phyloP scores from a whole-genome alignment of 2,888 invertebrate species.

The Creontiades dilutus region DNA sequence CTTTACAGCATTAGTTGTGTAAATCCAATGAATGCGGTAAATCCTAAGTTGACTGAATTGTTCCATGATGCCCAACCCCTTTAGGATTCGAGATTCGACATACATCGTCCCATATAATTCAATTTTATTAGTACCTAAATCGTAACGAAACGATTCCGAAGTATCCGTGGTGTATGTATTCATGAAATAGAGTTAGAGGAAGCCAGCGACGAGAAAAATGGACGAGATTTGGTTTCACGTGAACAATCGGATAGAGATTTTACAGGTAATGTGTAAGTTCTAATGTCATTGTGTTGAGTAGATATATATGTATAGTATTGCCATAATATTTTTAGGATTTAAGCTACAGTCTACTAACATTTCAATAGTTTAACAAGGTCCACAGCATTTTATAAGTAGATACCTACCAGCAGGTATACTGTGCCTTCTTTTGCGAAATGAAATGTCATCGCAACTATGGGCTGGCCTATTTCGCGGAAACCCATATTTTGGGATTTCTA shows the following conservation, averaged over 20 bases:
- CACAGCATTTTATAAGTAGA: not conserved
- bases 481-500: too few species aligned
- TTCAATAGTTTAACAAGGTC: too few species aligned
- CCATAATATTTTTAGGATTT: not conserved
- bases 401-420: not conserved
- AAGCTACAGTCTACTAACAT: not conserved
- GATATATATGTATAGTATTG: not conserved
- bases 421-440: too few species aligned
- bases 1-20: too few species aligned
- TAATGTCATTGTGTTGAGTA: not conserved
- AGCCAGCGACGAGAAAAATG: slow-evolving; percentile 69
- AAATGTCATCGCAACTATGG: too few species aligned
- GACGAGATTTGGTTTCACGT: slow-evolving; percentile 76
- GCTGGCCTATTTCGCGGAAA: too few species aligned
- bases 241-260: slow-evolving; percentile 74
- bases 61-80: not conserved
- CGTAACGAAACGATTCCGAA: not conserved
- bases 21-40: not conserved
- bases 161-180: not conserved
- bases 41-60: not conserved
- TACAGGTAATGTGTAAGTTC: slow-evolving; percentile 73
- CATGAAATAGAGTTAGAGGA: not conserved
- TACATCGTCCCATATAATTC: not conserved
- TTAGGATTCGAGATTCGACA: not conserved
- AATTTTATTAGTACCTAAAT: not conserved